phyloP scores from a whole-genome alignment of 2,797 vertebrate genomes.

The Bucorvus abyssinicus region DNA sequence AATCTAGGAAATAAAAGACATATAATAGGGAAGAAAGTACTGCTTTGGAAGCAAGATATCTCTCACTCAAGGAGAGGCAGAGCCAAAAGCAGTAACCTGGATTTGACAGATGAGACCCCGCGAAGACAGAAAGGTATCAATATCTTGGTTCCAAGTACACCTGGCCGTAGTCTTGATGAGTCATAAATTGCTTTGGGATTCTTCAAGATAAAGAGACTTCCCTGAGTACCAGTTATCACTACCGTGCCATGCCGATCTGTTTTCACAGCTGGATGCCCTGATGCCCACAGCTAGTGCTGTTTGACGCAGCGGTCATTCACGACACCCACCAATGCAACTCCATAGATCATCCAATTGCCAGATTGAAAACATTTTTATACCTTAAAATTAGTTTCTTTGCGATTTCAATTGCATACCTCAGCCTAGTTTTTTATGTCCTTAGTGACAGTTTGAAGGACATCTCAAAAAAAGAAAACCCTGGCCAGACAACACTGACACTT shows the following conservation, averaged over 20 bases:
- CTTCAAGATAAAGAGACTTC: background rate
- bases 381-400: constrained; percentile 14
- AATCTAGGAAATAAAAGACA: constrained; percentile 14
- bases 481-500: background rate
- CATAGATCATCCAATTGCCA: constrained; percentile 50
- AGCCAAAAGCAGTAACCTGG: background rate
- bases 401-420: background rate
- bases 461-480: constrained; percentile 2
- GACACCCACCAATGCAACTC: constrained; percentile 48
- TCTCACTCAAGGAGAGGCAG: background rate
- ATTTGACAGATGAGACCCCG: background rate
- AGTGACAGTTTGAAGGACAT: constrained; percentile 21
- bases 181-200: background rate
- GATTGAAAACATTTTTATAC: constrained; percentile 8
- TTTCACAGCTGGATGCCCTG: constrained; percentile 34
- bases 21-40: background rate
- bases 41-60: background rate
- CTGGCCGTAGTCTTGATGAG: background rate
- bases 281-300: constrained; percentile 33
- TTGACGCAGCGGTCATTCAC: constrained; percentile 55
- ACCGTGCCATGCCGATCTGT: background rate
- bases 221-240: background rate
- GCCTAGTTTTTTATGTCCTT: constrained; percentile 33
- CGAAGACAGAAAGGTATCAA: background rate
- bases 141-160: background rate